These are phyloP conservation scores for Characodon lateralis DNA, from an alignment of 2,797 vertebrate species.

Conservation along the genomic window DNA sequence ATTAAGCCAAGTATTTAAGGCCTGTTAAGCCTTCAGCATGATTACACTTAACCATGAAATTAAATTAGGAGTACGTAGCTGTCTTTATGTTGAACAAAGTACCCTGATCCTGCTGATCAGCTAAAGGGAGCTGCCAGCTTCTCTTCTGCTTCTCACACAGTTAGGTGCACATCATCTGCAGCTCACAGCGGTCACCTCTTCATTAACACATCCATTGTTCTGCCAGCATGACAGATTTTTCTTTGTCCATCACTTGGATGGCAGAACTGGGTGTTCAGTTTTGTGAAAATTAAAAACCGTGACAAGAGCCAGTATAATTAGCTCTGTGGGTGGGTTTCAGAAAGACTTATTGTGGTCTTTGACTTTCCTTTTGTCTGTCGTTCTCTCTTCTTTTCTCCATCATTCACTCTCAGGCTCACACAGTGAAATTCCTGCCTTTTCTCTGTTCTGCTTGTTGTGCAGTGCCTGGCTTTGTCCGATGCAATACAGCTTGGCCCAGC, in stretches of 20 bases:
- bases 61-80: slow-evolving; percentile 34
- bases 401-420: background rate
- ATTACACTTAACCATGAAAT: slow-evolving; percentile 58
- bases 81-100: slow-evolving; percentile 30
- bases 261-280: slow-evolving; percentile 22
- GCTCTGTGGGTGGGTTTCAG: slow-evolving; percentile 39
- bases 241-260: slow-evolving; percentile 35
- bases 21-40: slow-evolving; percentile 56
- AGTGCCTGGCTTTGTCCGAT: slow-evolving; percentile 16
- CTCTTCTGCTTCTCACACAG: slow-evolving; percentile 9
- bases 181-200: slow-evolving; percentile 43
- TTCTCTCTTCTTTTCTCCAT: background rate
- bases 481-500: slow-evolving; percentile 27
- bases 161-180: slow-evolving; percentile 14
- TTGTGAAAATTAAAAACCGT: slow-evolving; percentile 61
- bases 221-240: slow-evolving; percentile 30
- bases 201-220: slow-evolving; percentile 52
- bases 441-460: slow-evolving; percentile 16
- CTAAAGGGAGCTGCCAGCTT: slow-evolving; percentile 6
- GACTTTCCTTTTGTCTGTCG: slow-evolving; percentile 8
- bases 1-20: slow-evolving; percentile 67
- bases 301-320: slow-evolving; percentile 64
- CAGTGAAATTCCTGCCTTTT: background rate
- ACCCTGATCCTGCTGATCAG: slow-evolving; percentile 15
- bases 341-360: slow-evolving; percentile 39